Evolutionary conservation across 1,140 invertebrate species (phyloP), one percentile per base, ranked within the genome.

Genomic region (Zaprionus ghesquierei): DNA sequence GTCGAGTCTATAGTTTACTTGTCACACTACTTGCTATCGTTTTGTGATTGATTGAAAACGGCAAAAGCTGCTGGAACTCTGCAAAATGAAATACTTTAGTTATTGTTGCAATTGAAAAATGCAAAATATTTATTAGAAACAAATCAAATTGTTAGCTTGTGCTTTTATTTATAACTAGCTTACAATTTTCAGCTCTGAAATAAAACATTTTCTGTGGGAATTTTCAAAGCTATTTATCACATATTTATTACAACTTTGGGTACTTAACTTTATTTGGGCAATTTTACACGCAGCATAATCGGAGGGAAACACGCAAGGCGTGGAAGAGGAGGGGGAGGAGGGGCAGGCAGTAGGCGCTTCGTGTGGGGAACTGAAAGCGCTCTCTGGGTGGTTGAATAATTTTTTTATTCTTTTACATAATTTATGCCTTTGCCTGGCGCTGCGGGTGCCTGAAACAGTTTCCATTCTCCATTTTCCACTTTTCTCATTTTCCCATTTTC

Each of bases 401-500:
- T 86, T 41, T 38, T 27, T n/a, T n/a, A n/a, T n/a, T n/a, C n/a
- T n/a, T 8, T 77, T 68, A 81, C 79, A 85, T 86, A 85, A 85
- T 86, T 85, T 86, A 85, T 85, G 81, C 81, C 85, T 84, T 81
- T 70, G 69, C 79, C 79, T 15, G 18, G 54, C 68, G 12, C 69
- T 29, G 58, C 51, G 65, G 58, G 35, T 61, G 51, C 35, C 60
- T 65, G 71, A 55, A 69, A 69, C 73, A 58, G 64, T 64, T 70
- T 33, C 46, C 71, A 27, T 38, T 61, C 15, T 31, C 31, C 50
- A 20, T 46, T 46, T 46, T 46, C 18, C 53, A 38, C 31, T 55
- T 56, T 46, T 46, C 41, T 10, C 8, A 2, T 44, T 20, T 20
- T 44, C 15, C n/a, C 41, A 15, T 9, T 35, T 10, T 35, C 61